These are phyloP conservation scores for Noctilio leporinus DNA, from an alignment of 2,113 vertebrate species.

Conservation along the genomic window DNA sequence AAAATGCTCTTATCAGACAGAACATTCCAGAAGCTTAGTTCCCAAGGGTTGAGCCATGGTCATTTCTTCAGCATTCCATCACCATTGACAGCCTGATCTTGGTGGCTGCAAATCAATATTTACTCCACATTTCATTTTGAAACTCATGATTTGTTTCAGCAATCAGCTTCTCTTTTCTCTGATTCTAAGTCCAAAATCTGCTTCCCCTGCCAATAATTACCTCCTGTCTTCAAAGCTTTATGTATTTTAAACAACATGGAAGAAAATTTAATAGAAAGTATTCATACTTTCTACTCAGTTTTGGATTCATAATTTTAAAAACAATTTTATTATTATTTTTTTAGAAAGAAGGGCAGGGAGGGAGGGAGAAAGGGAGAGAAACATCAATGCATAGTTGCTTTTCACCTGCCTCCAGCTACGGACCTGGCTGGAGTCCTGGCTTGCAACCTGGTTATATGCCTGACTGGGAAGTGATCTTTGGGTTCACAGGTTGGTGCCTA, in stretches of 20 bases:
- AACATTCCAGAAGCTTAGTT: not conserved
- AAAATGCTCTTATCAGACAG: not conserved
- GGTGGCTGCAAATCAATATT: not conserved
- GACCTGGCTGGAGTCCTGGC: too few relatives aligned
- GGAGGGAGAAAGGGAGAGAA: too few relatives aligned
- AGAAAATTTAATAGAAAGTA: not conserved
- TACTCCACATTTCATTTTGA: not conserved
- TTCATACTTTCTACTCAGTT: too few relatives aligned
- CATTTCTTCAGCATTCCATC: not conserved
- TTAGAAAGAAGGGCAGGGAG: too few relatives aligned
- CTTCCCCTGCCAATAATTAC: accelerated
- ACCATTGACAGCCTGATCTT: not conserved
- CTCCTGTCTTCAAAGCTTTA: not conserved
- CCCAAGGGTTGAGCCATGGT: not conserved
- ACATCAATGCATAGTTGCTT: too few relatives aligned
- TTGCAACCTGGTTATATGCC: too few relatives aligned
- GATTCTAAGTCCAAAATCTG: not conserved
- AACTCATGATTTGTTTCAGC: not conserved
- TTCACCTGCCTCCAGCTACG: too few relatives aligned
- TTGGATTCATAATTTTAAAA: not conserved
- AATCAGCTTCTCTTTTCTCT: not conserved
- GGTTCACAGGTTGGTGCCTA: too few relatives aligned
- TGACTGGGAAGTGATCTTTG: too few relatives aligned
- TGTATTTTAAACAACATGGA: not conserved
- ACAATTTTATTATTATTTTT: too few relatives aligned